Evolutionary conservation across 2,888 invertebrate genomes (phyloP), one percentile per base, ranked within the genome.

Genomic region (Drosophila ochracea): DNA sequence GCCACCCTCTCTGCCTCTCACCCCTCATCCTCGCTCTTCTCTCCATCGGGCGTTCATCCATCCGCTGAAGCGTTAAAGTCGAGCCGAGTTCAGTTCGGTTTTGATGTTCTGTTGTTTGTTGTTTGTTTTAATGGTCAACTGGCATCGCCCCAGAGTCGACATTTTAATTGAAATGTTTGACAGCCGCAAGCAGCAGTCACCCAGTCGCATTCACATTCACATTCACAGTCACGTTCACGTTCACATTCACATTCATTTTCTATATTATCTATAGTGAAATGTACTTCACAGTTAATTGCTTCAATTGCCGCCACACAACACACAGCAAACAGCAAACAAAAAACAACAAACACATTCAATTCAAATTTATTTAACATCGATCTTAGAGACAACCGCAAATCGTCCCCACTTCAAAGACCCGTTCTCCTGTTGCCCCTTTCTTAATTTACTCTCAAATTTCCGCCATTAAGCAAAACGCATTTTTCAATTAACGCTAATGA

Each of bases 151-250:
- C 61, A 65, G 31, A 69, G 57, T 62, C 66, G 69, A 68, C 61
- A 67, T 80, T 83, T 87, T 75, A 86, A 86, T 86, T 86, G 88
- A 89, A 89, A 87, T 89, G 86, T 84, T 84, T 86, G 90, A 84
- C 78, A 81, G 78, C 75, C 57, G 49, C 58, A 68, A 39, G 6
- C 60, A 55, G 60, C 52, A 37, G 37, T 58, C 25, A 35, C 30
- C 41, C 54, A 60, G 72, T 77, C 74, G 61, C 65, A 54, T 57
- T 16, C 58, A 16, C 67, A 60, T 64, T 43, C 21, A 57, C 30
- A 30, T 1, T 7, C 30, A 30, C 65, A 41, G 47, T 35, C 53
- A 16, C 67, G 54, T 64, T 43, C 43, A 55, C 30, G 1, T 30
- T 28, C 28, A 28, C 59, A 74, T 43, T 68, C 63, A 69, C 49